phyloP scores from a whole-genome alignment of 2,113 vertebrate species.

The Neogale vison region DNA sequence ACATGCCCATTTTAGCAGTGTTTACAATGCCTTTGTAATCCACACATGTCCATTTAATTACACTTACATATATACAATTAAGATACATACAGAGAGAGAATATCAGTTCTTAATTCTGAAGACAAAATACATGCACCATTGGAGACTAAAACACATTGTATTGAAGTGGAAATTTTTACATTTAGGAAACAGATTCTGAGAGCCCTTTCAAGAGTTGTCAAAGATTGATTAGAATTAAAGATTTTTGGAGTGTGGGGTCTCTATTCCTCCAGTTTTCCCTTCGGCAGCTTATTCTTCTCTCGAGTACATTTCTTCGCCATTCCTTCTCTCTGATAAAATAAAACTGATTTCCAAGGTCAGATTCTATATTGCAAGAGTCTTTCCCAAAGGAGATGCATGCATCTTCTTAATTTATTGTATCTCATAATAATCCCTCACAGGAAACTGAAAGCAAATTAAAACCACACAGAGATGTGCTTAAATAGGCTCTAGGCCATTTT shows the following conservation, averaged over 20 bases:
- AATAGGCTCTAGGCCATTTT: not conserved
- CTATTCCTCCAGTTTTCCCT: not conserved
- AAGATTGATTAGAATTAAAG: not conserved
- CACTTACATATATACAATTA: not conserved
- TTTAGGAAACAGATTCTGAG: not conserved
- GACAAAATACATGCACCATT: not conserved
- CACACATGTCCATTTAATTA: not conserved
- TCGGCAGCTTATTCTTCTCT: not conserved
- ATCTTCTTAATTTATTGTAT: constrained; percentile 52
- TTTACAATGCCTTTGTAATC: not conserved
- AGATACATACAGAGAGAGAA: not conserved
- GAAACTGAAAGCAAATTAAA: constrained; percentile 42
- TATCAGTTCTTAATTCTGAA: not conserved
- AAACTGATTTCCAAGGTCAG: constrained; percentile 44
- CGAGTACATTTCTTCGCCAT: not conserved
- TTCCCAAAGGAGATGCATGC: not conserved
- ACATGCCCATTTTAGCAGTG: not conserved
- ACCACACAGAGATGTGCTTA: not conserved
- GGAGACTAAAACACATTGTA: not conserved
- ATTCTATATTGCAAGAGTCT: constrained; percentile 14
- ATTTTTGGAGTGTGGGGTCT: not conserved
- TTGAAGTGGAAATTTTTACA: not conserved
- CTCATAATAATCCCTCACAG: not conserved
- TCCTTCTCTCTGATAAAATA: not conserved
- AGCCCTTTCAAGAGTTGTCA: not conserved